phyloP scores from a whole-genome alignment of 2,888 invertebrate species.

The Stegophylla sp. region DNA sequence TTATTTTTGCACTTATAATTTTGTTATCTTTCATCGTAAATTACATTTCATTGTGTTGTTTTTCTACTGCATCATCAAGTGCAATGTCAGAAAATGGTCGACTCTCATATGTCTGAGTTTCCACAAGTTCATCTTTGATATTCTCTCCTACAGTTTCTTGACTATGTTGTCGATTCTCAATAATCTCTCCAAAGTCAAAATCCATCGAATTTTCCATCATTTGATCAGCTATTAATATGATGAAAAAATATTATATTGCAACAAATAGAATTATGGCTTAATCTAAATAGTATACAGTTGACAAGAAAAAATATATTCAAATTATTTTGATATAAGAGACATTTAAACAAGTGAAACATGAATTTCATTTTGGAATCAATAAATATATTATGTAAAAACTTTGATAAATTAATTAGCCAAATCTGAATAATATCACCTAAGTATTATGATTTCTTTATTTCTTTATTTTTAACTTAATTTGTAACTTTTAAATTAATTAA shows the following conservation, averaged over 20 bases:
- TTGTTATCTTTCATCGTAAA: not conserved
- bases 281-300: not conserved
- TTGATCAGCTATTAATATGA: constrained; percentile 19
- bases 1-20: not conserved
- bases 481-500: no score
- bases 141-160: constrained; percentile 3
- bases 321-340: no score
- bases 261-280: not conserved
- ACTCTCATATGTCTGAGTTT: not conserved
- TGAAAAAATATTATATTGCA: not conserved
- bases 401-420: no score
- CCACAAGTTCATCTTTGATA: constrained; percentile 10
- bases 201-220: constrained; percentile 28
- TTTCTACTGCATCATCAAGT: not conserved
- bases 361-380: no score
- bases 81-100: constrained; percentile 4
- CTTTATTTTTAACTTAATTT: no score
- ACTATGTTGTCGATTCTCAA: constrained; percentile 20
- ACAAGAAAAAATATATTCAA: not conserved
- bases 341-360: no score
- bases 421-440: no score
- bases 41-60: constrained; percentile 38
- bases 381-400: no score
- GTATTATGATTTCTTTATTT: no score
- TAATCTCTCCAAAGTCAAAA: constrained; percentile 22